Evolutionary conservation across 2,113 vertebrate species (phyloP), one percentile per base, ranked within the genome.

Genomic region (Gadus macrocephalus): DNA sequence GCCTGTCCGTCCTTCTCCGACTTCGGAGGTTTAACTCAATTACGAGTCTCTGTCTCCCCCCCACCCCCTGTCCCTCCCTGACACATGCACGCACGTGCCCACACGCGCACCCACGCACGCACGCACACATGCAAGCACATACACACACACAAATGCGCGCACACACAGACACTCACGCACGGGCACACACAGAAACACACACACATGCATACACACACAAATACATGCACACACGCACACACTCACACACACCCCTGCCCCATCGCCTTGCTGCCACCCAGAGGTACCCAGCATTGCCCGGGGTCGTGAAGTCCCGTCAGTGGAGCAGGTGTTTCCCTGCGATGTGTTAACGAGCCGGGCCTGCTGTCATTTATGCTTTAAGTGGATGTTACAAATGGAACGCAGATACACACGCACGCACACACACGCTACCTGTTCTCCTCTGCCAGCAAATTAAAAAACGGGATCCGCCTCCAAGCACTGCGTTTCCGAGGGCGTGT

Each of bases 261-360:
- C 75, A 70, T 66, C 55, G 71, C 75, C 70, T 69, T 53, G 68
- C 58, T 73, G 73, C 64, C 76, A 83, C 79, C 82, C 79, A 83
- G 83, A 89, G 86, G 84, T 85, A 87, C 82, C 77, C 76, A 71
- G 79, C 73, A 82, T 82, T 80, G 81, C 84, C 82, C 53, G 12
- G 66, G 75, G 78, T 85, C 83, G 65, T 80, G 79, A 53, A 78
- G 78, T 85, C 84, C 83, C 80, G 74, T 86, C 78, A 19, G 85
- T 80, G 77, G 87, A 90, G 88, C 88, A 90, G 88, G 88, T 90
- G 88, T 88, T 90, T 90, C 85, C 83, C 78, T 63, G 85, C 78
- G 35, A 88, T 42, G 87, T 90, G 88, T 85, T 90, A 90, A 90
- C 86, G 83, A 90, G 87, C 79, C 53, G 71, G 82, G 88, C 87